Conservation (phyloP, 2,888 invertebrate species). For the Conchocele bisecta region DNA sequence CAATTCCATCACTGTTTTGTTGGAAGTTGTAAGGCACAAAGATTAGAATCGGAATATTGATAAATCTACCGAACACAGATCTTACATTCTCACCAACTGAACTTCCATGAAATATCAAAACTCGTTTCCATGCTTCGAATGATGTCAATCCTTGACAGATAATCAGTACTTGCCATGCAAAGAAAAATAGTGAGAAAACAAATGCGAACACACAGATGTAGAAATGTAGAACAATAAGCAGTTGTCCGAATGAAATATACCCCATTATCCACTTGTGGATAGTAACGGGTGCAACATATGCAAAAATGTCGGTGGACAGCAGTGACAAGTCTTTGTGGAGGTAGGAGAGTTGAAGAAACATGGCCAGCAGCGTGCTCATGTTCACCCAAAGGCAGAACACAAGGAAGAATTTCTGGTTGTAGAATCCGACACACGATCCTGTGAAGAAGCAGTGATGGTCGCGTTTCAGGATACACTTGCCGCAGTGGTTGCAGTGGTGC, state of each 20-base stretch:
- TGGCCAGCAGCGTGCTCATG: conserved; percentile 52
- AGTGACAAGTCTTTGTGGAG: conserved; percentile 63
- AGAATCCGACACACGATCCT: conserved; percentile 81
- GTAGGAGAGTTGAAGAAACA: conserved; percentile 69
- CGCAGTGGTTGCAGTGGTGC: conserved; percentile 82
- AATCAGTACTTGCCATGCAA: conserved; percentile 68
- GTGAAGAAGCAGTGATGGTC: conserved; percentile 83
- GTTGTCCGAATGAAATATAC: conserved; percentile 57
- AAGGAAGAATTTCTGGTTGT: conserved; percentile 83
- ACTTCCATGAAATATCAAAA: conserved; percentile 37
- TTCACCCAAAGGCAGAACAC: conserved; percentile 77
- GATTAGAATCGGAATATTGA: conserved; percentile 58
- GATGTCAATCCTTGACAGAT: conserved; percentile 71
- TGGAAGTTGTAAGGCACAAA: conserved; percentile 57
- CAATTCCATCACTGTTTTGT: conserved; percentile 68
- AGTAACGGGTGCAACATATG: conserved; percentile 68
- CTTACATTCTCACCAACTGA: conserved; percentile 60
- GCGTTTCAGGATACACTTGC: conserved; percentile 81
- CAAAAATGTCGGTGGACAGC: conserved; percentile 50
- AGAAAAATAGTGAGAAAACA: conserved; percentile 55
- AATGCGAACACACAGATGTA: conserved; percentile 56
- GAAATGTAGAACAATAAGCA: conserved; percentile 62
- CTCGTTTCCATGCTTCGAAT: conserved; percentile 70
- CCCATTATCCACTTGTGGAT: conserved; percentile 64
- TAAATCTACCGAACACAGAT: conserved; percentile 74